These are phyloP conservation scores for Magallana ariakensis DNA, from an alignment of 1,140 invertebrate genomes.

Conservation along the genomic window DNA sequence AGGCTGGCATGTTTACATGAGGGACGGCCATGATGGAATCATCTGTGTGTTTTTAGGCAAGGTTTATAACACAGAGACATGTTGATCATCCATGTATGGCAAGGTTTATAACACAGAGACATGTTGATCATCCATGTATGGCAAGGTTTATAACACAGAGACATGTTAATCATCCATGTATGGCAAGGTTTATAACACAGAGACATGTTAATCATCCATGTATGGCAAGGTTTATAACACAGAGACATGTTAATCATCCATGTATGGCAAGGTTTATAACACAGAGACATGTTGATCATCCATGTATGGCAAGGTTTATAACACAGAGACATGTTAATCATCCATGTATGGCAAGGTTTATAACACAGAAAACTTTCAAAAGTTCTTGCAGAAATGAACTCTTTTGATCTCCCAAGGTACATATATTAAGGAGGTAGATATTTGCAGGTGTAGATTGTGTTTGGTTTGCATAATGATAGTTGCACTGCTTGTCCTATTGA, in stretches of 20 bases:
- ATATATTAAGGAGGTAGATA: no score
- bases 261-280: background rate
- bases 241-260: constrained; percentile 47
- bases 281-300: constrained; percentile 36
- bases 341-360: constrained; percentile 32
- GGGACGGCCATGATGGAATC: constrained; percentile 64
- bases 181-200: background rate
- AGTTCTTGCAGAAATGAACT: no score
- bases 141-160: background rate
- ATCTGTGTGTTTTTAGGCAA: constrained; percentile 45
- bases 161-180: constrained; percentile 49
- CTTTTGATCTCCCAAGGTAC: no score
- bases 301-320: constrained; percentile 20
- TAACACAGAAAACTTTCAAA: background rate
- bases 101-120: background rate
- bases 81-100: constrained; percentile 52
- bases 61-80: background rate
- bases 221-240: background rate
- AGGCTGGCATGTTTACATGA: constrained; percentile 63
- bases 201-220: no score
- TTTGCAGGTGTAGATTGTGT: no score
- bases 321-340: constrained; percentile 37
- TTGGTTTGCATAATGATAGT: no score
- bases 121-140: constrained; percentile 52
- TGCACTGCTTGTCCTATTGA: no score